Evolutionary conservation across 2,888 invertebrate species (phyloP).

Genomic region (Pyralis farinalis): DNA sequence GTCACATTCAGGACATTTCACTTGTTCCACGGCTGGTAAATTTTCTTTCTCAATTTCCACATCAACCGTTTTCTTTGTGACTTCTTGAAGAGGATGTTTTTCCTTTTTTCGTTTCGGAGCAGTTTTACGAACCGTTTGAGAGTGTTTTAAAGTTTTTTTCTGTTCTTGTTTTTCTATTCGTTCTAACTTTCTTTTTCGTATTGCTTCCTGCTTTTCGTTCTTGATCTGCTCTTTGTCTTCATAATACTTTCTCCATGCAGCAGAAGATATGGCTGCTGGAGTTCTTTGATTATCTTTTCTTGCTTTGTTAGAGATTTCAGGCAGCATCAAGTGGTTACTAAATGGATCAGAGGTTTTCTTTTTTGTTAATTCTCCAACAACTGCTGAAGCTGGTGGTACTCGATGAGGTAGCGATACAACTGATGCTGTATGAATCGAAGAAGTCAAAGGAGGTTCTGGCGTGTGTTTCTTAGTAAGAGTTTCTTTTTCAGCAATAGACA

Average conservation of each 20-base stretch:
- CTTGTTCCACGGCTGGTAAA: constrained; percentile 12
- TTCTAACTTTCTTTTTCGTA: constrained; percentile 25
- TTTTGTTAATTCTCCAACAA: constrained; percentile 11
- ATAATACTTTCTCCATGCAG: constrained; percentile 5
- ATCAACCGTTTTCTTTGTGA: constrained; percentile 10
- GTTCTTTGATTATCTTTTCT: constrained; percentile 23
- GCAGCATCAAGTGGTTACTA: constrained; percentile 24
- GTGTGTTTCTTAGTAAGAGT: too few relatives aligned
- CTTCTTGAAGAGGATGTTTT: constrained; percentile 7
- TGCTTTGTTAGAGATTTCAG: constrained; percentile 21
- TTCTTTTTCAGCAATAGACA: constrained; percentile 13
- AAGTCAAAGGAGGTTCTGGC: too few relatives aligned
- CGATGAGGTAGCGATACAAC: too few relatives aligned
- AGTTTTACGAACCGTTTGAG: constrained; percentile 13
- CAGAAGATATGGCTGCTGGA: constrained; percentile 26
- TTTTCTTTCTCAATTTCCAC: constrained; percentile 18
- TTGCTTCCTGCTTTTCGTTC: constrained; percentile 22
- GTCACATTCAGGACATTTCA: constrained; percentile 24
- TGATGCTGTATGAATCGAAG: too few relatives aligned
- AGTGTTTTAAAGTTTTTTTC: constrained; percentile 10
- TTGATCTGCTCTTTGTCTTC: constrained; percentile 19
- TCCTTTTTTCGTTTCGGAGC: constrained; percentile 16
- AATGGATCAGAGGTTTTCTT: constrained; percentile 22
- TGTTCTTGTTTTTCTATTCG: constrained; percentile 12
- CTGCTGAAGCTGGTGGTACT: too few relatives aligned